Base-by-base conservation (phyloP, 1,140 invertebrate species). In the Drosophila sucinea region DNA sequence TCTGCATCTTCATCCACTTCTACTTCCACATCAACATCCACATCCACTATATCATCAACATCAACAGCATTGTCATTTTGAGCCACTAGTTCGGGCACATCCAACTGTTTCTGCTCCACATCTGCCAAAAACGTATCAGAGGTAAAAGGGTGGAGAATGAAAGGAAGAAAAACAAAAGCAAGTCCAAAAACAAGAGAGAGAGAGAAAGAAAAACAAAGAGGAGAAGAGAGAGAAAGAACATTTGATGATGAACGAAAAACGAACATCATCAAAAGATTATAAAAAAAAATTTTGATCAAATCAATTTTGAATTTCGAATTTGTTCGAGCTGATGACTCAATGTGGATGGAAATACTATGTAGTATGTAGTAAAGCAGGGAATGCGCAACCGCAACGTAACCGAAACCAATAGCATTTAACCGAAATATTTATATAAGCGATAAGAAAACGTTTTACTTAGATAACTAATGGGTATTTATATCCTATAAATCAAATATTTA, bases 51-150 rank as follows among this genome's bases (percentile, higher is more conserved):
- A 70, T 76, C 40, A 40, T 56, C 4, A 69, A 64, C 73, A 78
- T 75, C 60, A 69, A 77, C 73, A 76, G 73, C 73, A 35, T 77
- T 77, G 60, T 76, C 73, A 74, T 67, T 77, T 73, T 63, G 60
- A 60, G 66, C 66, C 66, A 77, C 54, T 68, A 77, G 67, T 47
- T 80, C 57, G 47, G 74, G 70, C 75, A 75, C 73, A 74, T 84
- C 80, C 71, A 81, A 73, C 58, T 89, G 85, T 41, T 91, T 70
- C 56, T 89, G 85, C 44, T 91, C 84, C 90, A 91, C 90, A 83
- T 83, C 86, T 70, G 81, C 66, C 60, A 70, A 60, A 41, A 35
- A 61, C 23, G 44, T 51, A 51, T 51, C 44, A 51, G 23, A 25
- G 44, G 17, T 5, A 51, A 51, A 17, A 7, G 23, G 27, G 44